phyloP scores from a whole-genome alignment of 2,888 invertebrate species.

The Andrena marginata region DNA sequence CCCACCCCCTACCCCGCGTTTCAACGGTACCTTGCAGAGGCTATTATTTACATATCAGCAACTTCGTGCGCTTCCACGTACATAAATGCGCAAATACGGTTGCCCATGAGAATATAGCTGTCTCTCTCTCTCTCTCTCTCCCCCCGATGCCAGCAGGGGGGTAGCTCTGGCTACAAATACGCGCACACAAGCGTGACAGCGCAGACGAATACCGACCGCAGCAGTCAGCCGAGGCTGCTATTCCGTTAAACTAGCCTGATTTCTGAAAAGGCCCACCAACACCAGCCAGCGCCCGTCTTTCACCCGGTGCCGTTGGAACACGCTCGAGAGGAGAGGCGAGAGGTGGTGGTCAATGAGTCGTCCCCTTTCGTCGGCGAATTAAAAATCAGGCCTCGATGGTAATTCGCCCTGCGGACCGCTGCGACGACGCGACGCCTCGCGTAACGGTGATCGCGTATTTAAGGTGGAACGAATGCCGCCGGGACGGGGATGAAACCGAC shows the following conservation, averaged over 20 bases:
- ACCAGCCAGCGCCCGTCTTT: slow-evolving; percentile 3
- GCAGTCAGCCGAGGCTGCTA: slow-evolving; percentile 6
- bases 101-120: slow-evolving; percentile 62
- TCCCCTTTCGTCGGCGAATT: slow-evolving; percentile 36
- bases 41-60: slow-evolving; percentile 79
- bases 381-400: slow-evolving; percentile 34
- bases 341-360: slow-evolving; percentile 53
- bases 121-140: too few species aligned
- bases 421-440: background rate
- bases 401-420: slow-evolving; percentile 25
- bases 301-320: slow-evolving; percentile 34
- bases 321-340: slow-evolving; percentile 23
- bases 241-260: slow-evolving; percentile 67
- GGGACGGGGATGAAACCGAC: background rate
- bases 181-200: slow-evolving; percentile 25
- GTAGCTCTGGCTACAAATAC: slow-evolving; percentile 3
- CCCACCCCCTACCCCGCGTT: slow-evolving; percentile 22
- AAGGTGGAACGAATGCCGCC: slow-evolving; percentile 35
- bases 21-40: slow-evolving; percentile 62
- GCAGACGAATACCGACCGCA: slow-evolving; percentile 34
- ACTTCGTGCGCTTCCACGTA: slow-evolving; percentile 69
- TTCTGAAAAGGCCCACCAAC: slow-evolving; percentile 62
- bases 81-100: slow-evolving; percentile 68
- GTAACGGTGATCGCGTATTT: slow-evolving; percentile 17
- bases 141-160: background rate